phyloP scores from a whole-genome alignment of 2,888 invertebrate genomes.

The Chromoteleia sp. region DNA sequence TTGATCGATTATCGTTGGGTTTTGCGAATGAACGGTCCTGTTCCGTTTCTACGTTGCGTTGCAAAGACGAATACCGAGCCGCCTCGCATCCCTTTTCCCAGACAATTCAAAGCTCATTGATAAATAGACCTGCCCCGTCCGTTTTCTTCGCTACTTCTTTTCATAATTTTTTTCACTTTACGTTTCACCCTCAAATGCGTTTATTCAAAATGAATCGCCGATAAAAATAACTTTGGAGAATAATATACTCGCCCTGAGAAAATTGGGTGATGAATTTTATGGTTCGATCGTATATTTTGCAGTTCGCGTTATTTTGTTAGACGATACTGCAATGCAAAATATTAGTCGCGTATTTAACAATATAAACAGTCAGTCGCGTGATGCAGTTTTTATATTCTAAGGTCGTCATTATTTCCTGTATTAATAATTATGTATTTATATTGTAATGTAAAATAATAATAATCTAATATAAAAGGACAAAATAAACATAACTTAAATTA shows the following conservation, averaged over 20 bases:
- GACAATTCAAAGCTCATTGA: slow-evolving; percentile 59
- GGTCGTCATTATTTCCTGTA: not conserved
- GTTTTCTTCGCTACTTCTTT: slow-evolving; percentile 28
- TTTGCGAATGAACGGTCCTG: slow-evolving; percentile 45
- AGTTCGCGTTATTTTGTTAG: slow-evolving; percentile 7
- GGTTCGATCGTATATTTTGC: slow-evolving; percentile 18
- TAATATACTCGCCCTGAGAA: slow-evolving; percentile 2
- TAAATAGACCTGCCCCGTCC: slow-evolving; percentile 36
- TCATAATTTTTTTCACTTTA: slow-evolving; percentile 23
- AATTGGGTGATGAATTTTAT: slow-evolving; percentile 27
- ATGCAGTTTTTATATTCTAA: not conserved
- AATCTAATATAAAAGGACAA: no score
- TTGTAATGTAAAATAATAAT: no score
- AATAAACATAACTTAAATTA: no score
- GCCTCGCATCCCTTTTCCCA: slow-evolving; percentile 44
- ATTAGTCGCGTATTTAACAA: not conserved
- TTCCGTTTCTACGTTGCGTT: slow-evolving; percentile 47
- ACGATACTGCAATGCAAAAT: no score
- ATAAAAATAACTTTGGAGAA: slow-evolving; percentile 42
- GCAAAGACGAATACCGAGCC: slow-evolving; percentile 48
- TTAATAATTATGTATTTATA: no score
- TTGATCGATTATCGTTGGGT: slow-evolving; percentile 62
- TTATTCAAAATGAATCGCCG: slow-evolving; percentile 46
- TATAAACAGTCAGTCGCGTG: not conserved
- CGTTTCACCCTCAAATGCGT: slow-evolving; percentile 15